These are phyloP conservation scores for Pleuronectes platessa DNA, from an alignment of 2,113 vertebrate species.

Conservation along the genomic window DNA sequence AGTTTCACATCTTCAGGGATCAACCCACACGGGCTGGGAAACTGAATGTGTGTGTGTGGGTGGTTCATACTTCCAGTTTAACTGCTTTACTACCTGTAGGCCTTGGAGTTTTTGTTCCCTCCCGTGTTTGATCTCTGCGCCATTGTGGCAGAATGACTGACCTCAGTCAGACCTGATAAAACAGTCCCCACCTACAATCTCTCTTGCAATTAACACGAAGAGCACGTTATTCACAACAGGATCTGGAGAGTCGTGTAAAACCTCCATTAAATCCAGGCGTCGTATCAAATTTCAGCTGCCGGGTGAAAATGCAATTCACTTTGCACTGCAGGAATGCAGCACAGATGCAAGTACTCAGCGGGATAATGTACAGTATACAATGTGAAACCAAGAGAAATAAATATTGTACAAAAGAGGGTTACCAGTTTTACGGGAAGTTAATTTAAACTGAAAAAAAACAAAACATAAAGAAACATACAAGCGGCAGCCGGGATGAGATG, in stretches of 20 bases:
- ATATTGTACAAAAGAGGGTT: conserved; percentile 56
- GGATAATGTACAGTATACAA: conserved; percentile 61
- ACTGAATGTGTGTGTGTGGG: conserved; percentile 56
- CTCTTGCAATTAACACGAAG: conserved; percentile 45
- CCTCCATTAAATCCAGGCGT: conserved; percentile 41
- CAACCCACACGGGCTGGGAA: conserved; percentile 62
- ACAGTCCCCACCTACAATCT: conserved; percentile 65
- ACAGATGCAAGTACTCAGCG: conserved; percentile 63
- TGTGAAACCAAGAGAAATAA: conserved; percentile 56
- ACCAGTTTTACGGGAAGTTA: conserved; percentile 52
- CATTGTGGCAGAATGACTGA: conserved; percentile 42
- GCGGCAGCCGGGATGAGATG: conserved; percentile 47
- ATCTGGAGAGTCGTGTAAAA: conserved; percentile 37
- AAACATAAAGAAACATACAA: not conserved
- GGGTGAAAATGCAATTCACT: conserved; percentile 40
- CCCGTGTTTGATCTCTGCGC: conserved; percentile 58
- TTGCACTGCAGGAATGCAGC: conserved; percentile 42
- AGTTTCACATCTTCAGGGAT: conserved; percentile 64
- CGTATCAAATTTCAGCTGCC: conserved; percentile 46
- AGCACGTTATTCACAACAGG: conserved; percentile 24
- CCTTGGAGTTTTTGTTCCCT: conserved; percentile 59
- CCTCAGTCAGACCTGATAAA: conserved; percentile 53
- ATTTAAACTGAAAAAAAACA: conserved; percentile 6
- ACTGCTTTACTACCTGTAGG: conserved; percentile 51
- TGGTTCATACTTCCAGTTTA: conserved; percentile 67